Conservation (phyloP, 1,140 invertebrate species). For the Andrena cerasifolii region DNA sequence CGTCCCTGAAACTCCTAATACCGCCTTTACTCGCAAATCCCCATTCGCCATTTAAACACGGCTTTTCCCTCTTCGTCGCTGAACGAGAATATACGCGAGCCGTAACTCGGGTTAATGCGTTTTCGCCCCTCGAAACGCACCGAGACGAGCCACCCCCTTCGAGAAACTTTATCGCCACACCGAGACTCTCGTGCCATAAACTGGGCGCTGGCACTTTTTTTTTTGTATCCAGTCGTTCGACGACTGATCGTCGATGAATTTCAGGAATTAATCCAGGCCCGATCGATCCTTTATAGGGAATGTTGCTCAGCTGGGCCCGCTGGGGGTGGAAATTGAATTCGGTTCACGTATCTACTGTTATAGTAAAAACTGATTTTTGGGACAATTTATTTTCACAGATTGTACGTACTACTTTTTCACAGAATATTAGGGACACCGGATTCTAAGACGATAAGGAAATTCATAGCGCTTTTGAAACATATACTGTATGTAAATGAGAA, state of each 20-base stretch:
- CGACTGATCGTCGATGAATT: neutral
- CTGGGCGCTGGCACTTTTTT: conserved; percentile 4
- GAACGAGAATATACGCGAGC: conserved; percentile 39
- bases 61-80: conserved; percentile 13
- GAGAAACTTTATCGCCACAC: neutral
- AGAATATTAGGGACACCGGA: no score
- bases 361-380: no score
- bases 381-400: no score
- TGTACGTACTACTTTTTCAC: no score
- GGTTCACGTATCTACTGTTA: no score
- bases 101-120: conserved; percentile 51
- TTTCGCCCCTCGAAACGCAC: conserved; percentile 29
- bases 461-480: no score
- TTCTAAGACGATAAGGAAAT: no score
- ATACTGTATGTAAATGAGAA: no score
- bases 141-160: neutral
- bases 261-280: no score
- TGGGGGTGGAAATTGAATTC: no score
- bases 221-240: neutral
- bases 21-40: conserved; percentile 51
- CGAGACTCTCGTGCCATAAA: neutral
- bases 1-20: conserved; percentile 52
- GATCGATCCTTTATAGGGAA: neutral
- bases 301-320: no score
- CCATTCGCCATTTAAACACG: conserved; percentile 46